Conservation (phyloP, 1,140 invertebrate species). For the Neodiprion virginianus region DNA sequence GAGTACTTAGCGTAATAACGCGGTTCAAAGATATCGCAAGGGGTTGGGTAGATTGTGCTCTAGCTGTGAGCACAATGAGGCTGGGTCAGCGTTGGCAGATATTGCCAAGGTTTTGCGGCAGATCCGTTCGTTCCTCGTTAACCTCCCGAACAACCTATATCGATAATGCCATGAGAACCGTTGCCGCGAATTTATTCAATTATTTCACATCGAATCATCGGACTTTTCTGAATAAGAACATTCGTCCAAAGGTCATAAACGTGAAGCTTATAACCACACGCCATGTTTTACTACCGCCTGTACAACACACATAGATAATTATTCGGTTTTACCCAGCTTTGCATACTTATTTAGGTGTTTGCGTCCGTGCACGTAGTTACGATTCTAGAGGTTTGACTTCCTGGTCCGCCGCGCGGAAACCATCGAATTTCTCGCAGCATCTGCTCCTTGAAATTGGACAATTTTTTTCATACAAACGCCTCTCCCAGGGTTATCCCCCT, state of each 20-base stretch:
- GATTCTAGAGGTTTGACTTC: no score
- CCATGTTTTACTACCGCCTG: no score
- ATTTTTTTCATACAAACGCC: not conserved
- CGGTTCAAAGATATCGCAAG: slow-evolving; percentile 56
- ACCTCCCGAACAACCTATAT: not conserved
- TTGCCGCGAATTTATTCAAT: no score
- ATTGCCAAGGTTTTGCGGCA: not conserved
- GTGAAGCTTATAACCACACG: no score
- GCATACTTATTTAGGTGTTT: no score
- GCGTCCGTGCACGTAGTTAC: no score
- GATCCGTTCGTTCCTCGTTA: not conserved
- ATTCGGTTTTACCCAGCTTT: no score
- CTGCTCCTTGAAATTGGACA: not conserved
- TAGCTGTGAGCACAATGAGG: not conserved
- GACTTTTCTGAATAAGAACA: no score
- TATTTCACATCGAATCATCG: no score
- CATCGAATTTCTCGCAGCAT: not conserved
- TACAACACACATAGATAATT: no score
- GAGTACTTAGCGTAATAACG: slow-evolving; percentile 58
- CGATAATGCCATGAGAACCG: not conserved
- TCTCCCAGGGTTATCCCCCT: not conserved
- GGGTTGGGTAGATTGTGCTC: slow-evolving; percentile 19
- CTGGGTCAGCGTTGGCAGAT: not conserved
- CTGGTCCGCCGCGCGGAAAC: no score
- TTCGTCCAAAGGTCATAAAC: no score